These are phyloP conservation scores for Caenorhabditis becei DNA, from an alignment of 2,888 invertebrate species.

Conservation along the genomic window DNA sequence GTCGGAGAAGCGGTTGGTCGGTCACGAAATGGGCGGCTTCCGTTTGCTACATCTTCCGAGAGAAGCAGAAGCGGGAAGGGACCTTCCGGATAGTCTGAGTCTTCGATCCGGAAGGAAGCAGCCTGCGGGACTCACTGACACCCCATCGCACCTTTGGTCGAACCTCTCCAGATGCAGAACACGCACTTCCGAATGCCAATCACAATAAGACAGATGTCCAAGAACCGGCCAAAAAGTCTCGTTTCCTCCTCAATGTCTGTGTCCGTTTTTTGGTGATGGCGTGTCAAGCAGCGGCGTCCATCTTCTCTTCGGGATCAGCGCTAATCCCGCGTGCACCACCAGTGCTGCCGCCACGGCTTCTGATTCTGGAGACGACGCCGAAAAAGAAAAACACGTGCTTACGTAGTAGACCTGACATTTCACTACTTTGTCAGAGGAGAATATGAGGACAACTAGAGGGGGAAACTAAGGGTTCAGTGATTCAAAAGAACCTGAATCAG, in stretches of 20 bases:
- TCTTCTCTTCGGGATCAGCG: constrained; percentile 16
- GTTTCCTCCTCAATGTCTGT: constrained; percentile 2
- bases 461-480: too few relatives aligned
- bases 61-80: neutral
- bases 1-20: constrained; percentile 16
- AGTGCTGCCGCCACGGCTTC: neutral
- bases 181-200: constrained; percentile 6
- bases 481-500: too few relatives aligned
- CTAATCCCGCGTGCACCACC: constrained; percentile 40
- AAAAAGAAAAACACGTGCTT: constrained; percentile 23
- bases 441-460: too few relatives aligned
- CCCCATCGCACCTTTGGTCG: neutral
- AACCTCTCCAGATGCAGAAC: neutral
- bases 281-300: constrained; percentile 38
- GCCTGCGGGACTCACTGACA: neutral
- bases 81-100: constrained; percentile 30
- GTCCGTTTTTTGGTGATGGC: constrained; percentile 20
- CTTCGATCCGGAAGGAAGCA: constrained; percentile 48
- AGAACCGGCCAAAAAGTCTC: neutral
- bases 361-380: constrained; percentile 5
- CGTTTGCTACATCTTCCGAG: constrained; percentile 18
- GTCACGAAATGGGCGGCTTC: constrained; percentile 54
- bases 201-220: neutral
- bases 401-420: neutral
- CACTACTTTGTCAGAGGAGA: too few relatives aligned